Conservation (phyloP, 2,797 vertebrate species). For the Aulostomus chinensis region DNA sequence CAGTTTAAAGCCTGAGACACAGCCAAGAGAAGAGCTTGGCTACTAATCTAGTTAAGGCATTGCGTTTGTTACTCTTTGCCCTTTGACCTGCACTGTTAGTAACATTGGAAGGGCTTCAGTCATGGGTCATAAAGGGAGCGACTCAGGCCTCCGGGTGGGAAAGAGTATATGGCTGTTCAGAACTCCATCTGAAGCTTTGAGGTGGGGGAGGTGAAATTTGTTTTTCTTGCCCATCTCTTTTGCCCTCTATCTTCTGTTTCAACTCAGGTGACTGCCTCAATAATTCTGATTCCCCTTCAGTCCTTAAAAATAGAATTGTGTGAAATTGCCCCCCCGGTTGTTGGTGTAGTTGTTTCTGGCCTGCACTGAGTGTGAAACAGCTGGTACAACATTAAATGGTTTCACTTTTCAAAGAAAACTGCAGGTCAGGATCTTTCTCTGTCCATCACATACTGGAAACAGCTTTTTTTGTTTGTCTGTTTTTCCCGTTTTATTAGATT, state of each 20-base stretch:
- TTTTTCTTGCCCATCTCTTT: slow-evolving; percentile 43
- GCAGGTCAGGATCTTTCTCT: slow-evolving; percentile 26
- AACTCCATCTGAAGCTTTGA: slow-evolving; percentile 44
- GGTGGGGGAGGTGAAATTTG: slow-evolving; percentile 38
- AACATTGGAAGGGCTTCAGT: slow-evolving; percentile 77
- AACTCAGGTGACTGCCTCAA: slow-evolving; percentile 17
- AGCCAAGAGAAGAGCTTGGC: slow-evolving; percentile 37
- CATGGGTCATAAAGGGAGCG: slow-evolving; percentile 77
- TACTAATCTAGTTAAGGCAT: slow-evolving; percentile 74
- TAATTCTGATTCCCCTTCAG: slow-evolving; percentile 18
- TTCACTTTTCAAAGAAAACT: slow-evolving; percentile 47
- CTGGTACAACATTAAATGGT: slow-evolving; percentile 34
- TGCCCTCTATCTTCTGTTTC: slow-evolving; percentile 33
- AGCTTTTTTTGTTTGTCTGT: too few relatives aligned
- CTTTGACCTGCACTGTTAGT: slow-evolving; percentile 72
- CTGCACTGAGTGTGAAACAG: slow-evolving; percentile 47
- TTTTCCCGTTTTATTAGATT: too few relatives aligned
- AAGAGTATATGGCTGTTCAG: slow-evolving; percentile 56
- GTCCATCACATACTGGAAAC: slow-evolving; percentile 29
- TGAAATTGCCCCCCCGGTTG: slow-evolving; percentile 31
- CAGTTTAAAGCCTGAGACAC: slow-evolving; percentile 13
- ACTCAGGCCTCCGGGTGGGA: slow-evolving; percentile 59
- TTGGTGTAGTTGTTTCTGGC: slow-evolving; percentile 10
- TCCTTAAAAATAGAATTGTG: slow-evolving; percentile 41
- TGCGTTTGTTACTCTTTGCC: slow-evolving; percentile 72